Evolutionary conservation across 1,140 invertebrate genomes (phyloP), one percentile per base, ranked within the genome.

Genomic region (Dendroctonus valens): DNA sequence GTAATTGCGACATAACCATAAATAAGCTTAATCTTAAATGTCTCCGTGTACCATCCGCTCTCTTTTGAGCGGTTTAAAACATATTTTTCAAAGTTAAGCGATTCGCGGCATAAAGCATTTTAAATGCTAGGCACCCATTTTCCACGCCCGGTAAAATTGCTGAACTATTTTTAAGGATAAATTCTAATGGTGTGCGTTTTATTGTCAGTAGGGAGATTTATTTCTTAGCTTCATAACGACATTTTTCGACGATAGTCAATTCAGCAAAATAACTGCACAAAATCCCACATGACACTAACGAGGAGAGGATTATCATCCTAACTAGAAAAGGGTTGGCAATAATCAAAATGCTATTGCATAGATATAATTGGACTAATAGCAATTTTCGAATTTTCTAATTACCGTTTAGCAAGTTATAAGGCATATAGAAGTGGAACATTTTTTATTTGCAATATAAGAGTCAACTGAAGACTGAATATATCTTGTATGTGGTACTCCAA

Each of bases 1-100:
- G 42, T 65, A 65, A 65, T 65, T 65, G 62, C 62, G 62, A 57
- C 54, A 65, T 65, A 65, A 57, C 62, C 62, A 65, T 65, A 65
- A 65, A 65, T 65, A 65, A 65, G 38, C 41, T 52, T 65, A 57
- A 65, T 65, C 62, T 55, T 50, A 48, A 65, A 55, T 53, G 62
- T 65, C 26, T n/a, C 39, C 53, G 15, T 57, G 62, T 49, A 48
- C 52, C 62, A 57, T 49, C 62, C 62, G 62, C 53, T 65, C 48
- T 50, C 53, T 55, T 65, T 65, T 57, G 54, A 50, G 54, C 53
- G 52, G 62, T 39, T 65, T 40, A 40, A 65, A 46, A 57, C 48
- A 65, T 49, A 65, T 65, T 65, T 65, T 57, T 65, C 53, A 55
- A 59, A 61, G 61, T 64, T 64, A 65, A 65, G 62, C 62, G 39